These are phyloP conservation scores for Oenanthe melanoleuca DNA, from an alignment of 2,113 vertebrate genomes.

Conservation along the genomic window DNA sequence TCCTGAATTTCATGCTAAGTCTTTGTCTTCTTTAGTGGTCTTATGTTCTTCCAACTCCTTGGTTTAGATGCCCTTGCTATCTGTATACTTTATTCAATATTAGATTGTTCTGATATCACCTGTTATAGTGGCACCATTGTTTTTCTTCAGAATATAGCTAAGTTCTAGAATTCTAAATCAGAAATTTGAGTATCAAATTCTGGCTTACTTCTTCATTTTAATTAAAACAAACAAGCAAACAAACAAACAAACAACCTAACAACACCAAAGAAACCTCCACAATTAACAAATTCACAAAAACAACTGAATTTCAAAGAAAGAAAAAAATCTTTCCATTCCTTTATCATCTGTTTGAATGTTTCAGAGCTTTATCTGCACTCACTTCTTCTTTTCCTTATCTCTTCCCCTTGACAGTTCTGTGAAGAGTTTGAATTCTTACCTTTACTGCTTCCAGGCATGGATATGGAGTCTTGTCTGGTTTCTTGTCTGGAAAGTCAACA, in stretches of 20 bases:
- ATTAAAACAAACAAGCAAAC: not conserved
- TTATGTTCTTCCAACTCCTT: not conserved
- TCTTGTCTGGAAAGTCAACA: not conserved
- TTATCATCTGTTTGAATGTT: not conserved
- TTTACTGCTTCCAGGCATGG: not conserved
- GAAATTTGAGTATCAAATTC: not conserved
- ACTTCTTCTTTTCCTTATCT: not conserved
- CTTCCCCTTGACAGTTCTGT: not conserved
- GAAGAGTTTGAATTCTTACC: not conserved
- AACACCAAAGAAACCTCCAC: accelerated
- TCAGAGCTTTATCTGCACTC: not conserved
- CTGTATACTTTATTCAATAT: not conserved
- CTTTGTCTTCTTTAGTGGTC: not conserved
- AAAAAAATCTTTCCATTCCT: not conserved
- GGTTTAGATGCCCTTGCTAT: not conserved
- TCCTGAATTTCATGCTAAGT: not conserved
- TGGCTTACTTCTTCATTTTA: not conserved
- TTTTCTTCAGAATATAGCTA: not conserved
- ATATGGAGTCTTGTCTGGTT: not conserved
- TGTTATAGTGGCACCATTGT: not conserved
- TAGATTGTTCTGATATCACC: not conserved
- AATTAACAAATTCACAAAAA: not conserved
- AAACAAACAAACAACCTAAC: not conserved
- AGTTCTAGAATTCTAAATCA: not conserved
- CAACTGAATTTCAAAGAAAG: not conserved